Evolutionary conservation across 2,797 vertebrate genomes (phyloP).

Genomic region (Luscinia luscinia): DNA sequence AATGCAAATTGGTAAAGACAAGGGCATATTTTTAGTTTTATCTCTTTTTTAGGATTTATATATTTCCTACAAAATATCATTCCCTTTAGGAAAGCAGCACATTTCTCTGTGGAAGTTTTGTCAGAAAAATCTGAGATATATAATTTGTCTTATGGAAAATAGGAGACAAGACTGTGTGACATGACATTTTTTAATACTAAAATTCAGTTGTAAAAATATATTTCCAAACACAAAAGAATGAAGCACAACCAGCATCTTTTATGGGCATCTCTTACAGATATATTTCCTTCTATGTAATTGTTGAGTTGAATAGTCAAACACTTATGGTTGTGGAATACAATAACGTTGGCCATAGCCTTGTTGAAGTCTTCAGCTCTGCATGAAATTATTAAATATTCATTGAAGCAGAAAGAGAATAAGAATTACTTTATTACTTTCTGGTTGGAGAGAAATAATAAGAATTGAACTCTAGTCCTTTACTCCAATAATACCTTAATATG

Average conservation of each 20-base stretch:
- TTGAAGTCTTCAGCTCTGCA: neutral
- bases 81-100: neutral
- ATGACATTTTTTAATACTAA: neutral
- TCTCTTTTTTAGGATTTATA: neutral
- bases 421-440: neutral
- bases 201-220: neutral
- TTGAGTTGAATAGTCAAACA: neutral
- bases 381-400: conserved; percentile 17
- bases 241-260: neutral
- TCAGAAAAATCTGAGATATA: neutral
- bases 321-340: neutral
- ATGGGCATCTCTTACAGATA: neutral
- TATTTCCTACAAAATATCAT: neutral
- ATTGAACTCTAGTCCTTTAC: neutral
- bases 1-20: neutral
- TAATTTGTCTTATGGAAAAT: neutral
- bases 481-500: neutral
- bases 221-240: neutral
- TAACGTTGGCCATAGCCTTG: neutral
- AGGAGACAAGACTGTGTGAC: neutral
- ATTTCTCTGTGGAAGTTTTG: neutral
- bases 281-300: neutral
- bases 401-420: neutral
- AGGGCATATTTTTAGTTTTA: neutral
- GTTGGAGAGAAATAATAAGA: conserved; percentile 15